These are phyloP conservation scores for Rhagium mordax DNA, from an alignment of 2,888 invertebrate species.

Conservation along the genomic window DNA sequence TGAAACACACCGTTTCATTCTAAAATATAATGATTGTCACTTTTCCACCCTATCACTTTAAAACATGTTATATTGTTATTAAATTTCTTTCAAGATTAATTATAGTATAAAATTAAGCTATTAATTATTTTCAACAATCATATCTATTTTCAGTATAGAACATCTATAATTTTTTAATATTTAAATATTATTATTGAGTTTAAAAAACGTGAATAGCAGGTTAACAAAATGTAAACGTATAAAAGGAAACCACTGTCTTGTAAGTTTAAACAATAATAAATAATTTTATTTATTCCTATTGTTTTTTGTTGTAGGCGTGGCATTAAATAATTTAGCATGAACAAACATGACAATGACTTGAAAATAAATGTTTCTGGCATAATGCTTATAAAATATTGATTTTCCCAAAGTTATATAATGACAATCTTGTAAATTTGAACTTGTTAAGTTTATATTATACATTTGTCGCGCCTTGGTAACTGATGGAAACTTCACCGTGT, in stretches of 20 bases:
- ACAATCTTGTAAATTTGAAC: constrained; percentile 6
- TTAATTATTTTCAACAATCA: too few relatives aligned
- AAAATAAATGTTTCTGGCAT: background rate
- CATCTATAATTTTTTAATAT: background rate
- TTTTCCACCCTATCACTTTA: background rate
- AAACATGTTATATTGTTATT: background rate
- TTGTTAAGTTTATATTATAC: constrained; percentile 15
- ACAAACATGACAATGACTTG: constrained; percentile 3
- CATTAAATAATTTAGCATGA: too few relatives aligned
- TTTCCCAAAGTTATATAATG: constrained; percentile 4
- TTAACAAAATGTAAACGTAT: too few relatives aligned
- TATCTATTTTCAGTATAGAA: too few relatives aligned
- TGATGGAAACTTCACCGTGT: constrained; percentile 10
- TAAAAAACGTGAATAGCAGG: too few relatives aligned
- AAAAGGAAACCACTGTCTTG: too few relatives aligned
- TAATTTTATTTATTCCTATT: too few relatives aligned
- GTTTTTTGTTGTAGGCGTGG: too few relatives aligned
- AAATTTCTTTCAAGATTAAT: background rate
- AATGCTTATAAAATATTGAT: constrained; percentile 21
- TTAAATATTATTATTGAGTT: too few relatives aligned
- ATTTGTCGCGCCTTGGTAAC: constrained; percentile 2
- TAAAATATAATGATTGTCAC: background rate
- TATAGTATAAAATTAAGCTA: too few relatives aligned
- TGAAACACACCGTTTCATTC: background rate
- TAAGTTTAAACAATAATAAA: too few relatives aligned